phyloP scores from a whole-genome alignment of 2,113 vertebrate genomes.

The Mormoops blainvillei region DNA sequence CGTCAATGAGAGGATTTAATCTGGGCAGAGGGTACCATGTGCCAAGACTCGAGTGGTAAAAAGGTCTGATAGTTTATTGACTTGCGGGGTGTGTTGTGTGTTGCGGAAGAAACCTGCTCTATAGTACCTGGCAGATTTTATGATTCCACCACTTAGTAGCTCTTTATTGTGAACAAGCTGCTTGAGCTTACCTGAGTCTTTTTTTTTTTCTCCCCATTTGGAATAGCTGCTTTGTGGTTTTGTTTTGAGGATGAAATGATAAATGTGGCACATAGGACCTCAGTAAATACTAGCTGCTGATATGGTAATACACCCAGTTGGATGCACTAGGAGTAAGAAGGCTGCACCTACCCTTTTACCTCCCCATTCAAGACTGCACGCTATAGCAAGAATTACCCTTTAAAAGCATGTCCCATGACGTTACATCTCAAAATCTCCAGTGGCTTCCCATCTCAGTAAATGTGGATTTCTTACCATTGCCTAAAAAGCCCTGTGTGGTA shows the following conservation, averaged over 20 bases:
- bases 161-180: not conserved
- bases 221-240: not conserved
- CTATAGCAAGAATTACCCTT: not conserved
- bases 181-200: not conserved
- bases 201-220: not conserved
- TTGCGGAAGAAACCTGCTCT: not conserved
- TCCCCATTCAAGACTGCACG: not conserved
- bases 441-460: not conserved
- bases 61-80: not conserved
- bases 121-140: not conserved
- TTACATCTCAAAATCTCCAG: not conserved
- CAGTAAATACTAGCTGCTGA: not conserved
- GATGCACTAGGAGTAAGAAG: not conserved
- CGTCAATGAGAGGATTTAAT: not conserved
- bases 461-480: not conserved
- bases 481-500: too few species aligned
- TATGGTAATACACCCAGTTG: not conserved
- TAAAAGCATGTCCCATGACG: not conserved
- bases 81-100: not conserved
- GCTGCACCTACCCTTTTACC: not conserved
- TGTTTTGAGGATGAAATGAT: not conserved
- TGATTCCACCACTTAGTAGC: not conserved
- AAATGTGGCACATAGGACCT: not conserved
- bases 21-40: not conserved
- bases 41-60: not conserved